phyloP scores from a whole-genome alignment of 2,113 vertebrate species.

The Arothron firmamentum region DNA sequence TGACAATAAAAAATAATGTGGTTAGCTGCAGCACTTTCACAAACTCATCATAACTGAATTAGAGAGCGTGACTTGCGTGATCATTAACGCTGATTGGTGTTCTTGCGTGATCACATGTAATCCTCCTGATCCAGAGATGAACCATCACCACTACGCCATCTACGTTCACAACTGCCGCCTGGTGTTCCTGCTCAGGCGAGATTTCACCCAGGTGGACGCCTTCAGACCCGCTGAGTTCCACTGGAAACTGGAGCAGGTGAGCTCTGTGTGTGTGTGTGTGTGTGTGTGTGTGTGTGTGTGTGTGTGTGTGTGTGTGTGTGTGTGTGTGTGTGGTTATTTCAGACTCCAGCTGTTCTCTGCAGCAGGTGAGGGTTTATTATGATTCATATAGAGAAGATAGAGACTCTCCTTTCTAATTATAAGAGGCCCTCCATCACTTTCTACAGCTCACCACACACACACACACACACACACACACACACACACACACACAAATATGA shows the following conservation, averaged over 20 bases:
- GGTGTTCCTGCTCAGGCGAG: slow-evolving; percentile 90
- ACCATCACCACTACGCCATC: slow-evolving; percentile 92
- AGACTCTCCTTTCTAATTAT: slow-evolving; percentile 63
- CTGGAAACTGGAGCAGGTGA: slow-evolving; percentile 98
- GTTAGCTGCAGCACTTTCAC: not conserved
- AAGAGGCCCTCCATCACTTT: slow-evolving; percentile 48
- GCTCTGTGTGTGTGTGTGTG: slow-evolving; percentile 26
- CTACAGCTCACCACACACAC: slow-evolving; percentile 16
- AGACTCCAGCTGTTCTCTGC: slow-evolving; percentile 33
- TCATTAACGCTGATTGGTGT: slow-evolving; percentile 3
- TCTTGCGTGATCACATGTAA: slow-evolving; percentile 6
- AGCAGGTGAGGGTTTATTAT: slow-evolving; percentile 47
- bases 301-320: slow-evolving; percentile 8
- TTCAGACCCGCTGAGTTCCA: slow-evolving; percentile 95
- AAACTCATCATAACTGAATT: too few species aligned
- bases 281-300: slow-evolving; percentile 2
- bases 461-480: slow-evolving; percentile 20
- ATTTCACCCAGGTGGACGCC: slow-evolving; percentile 90
- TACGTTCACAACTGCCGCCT: slow-evolving; percentile 96
- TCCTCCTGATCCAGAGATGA: slow-evolving; percentile 84
- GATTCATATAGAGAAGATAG: slow-evolving; percentile 43
- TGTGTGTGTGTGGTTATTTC: slow-evolving; percentile 11
- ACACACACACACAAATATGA: slow-evolving; percentile 24
- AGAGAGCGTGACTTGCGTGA: too few species aligned
- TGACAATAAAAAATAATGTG: too few species aligned